Evolutionary conservation across 2,888 invertebrate species (phyloP).

Genomic region (Leptinotarsa juncta): DNA sequence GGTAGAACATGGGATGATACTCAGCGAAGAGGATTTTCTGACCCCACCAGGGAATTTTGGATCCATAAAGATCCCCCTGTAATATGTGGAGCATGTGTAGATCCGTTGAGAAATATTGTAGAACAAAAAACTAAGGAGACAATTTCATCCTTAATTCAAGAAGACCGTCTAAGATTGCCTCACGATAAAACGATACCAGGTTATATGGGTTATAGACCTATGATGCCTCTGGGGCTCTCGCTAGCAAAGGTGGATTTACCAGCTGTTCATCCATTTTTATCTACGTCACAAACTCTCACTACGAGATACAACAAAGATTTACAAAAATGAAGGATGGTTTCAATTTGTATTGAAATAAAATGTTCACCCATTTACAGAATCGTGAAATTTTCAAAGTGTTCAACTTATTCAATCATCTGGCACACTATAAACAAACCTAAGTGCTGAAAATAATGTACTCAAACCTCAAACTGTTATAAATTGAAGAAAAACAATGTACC

Average conservation of each 20-base stretch:
- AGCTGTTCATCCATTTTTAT: constrained; percentile 58
- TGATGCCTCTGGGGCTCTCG: constrained; percentile 54
- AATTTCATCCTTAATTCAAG: constrained; percentile 56
- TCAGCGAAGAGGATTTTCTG: constrained; percentile 58
- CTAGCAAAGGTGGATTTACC: constrained; percentile 55
- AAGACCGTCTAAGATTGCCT: constrained; percentile 59
- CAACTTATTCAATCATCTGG: too few species aligned
- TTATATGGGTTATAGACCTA: constrained; percentile 61
- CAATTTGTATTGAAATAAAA: not conserved
- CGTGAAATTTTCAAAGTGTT: too few species aligned
- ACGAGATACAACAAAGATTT: constrained; percentile 47
- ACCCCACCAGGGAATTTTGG: constrained; percentile 61
- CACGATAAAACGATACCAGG: constrained; percentile 60
- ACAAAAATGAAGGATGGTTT: constrained; percentile 30
- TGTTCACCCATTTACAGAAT: not conserved
- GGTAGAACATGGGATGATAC: constrained; percentile 61
- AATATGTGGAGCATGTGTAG: constrained; percentile 56
- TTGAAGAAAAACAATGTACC: too few species aligned
- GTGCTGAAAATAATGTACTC: too few species aligned
- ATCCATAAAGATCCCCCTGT: constrained; percentile 55
- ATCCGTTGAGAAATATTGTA: constrained; percentile 56
- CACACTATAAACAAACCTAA: too few species aligned
- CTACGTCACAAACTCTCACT: constrained; percentile 60
- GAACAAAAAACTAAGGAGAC: constrained; percentile 55
- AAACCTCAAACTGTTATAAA: too few species aligned